A percentile compares a stretch with the other conserved stretches of the same genome.
Evolutionary conservation across 1,140 invertebrate genomes (phyloP).

Genomic region (Lordiphosa collinella): DNA sequence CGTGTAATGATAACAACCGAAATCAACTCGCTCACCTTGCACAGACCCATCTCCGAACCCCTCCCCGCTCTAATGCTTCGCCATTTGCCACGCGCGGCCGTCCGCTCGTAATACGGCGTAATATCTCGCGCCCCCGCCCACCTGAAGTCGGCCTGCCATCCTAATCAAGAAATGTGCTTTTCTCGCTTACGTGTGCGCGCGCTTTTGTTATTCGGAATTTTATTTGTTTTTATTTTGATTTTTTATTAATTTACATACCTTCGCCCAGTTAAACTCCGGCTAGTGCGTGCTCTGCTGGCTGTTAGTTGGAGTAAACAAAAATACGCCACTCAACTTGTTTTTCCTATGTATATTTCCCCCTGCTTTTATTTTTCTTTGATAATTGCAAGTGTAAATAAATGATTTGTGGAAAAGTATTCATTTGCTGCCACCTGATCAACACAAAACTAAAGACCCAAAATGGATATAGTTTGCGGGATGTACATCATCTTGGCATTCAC

Average conservation of each 20-base stretch:
- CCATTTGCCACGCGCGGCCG: conserved; percentile 45
- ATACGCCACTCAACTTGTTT: conserved; percentile 1
- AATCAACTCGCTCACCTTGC: conserved; percentile 67
- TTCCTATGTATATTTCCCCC: background rate
- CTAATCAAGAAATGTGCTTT: conserved; percentile 28
- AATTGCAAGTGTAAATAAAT: conserved; percentile 48
- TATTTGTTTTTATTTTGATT: conserved; percentile 25
- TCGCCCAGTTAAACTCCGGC: too few relatives aligned
- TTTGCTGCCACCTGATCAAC: too few relatives aligned
- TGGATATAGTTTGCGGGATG: too few relatives aligned
- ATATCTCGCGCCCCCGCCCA: conserved; percentile 20
- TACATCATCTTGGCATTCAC: conserved; percentile 5
- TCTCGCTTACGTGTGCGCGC: conserved; percentile 11
- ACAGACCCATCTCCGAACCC: conserved; percentile 29
- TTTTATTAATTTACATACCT: conserved; percentile 64
- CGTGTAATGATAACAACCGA: conserved; percentile 68
- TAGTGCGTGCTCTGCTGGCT: conserved; percentile 11
- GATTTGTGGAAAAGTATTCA: conserved; percentile 1
- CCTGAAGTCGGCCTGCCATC: background rate
- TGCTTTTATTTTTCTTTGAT: conserved; percentile 33
- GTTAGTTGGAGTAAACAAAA: conserved; percentile 49
- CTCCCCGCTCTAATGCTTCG: background rate
- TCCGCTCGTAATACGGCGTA: conserved; percentile 69
- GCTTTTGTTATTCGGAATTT: conserved; percentile 34
- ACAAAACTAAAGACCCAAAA: too few relatives aligned